Conservation (phyloP, 2,797 vertebrate genomes). For the Pterois miles region DNA sequence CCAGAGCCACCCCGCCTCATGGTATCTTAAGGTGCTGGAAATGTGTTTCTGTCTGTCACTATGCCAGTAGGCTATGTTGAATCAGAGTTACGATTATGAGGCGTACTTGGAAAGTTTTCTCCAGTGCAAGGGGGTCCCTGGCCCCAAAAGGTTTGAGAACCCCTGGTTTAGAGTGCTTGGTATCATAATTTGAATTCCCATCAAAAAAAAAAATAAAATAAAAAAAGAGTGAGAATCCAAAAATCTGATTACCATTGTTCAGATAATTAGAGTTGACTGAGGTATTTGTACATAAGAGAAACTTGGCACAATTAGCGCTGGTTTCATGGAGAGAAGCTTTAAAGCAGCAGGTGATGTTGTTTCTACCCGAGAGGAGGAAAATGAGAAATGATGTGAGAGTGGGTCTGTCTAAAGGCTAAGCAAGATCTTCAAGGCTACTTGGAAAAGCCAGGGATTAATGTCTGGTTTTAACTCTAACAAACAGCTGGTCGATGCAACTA, state of each 20-base stretch:
- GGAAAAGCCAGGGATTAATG: constrained; percentile 29
- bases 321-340: constrained; percentile 13
- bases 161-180: not conserved
- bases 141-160: too few relatives aligned
- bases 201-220: not conserved
- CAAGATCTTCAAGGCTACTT: constrained; percentile 1
- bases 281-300: constrained; percentile 20
- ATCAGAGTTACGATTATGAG: too few relatives aligned
- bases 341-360: constrained; percentile 37
- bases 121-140: too few relatives aligned
- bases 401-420: constrained; percentile 8
- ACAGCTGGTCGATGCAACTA: constrained; percentile 36
- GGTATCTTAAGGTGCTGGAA: too few relatives aligned
- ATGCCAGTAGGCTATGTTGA: too few relatives aligned
- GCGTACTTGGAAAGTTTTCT: too few relatives aligned
- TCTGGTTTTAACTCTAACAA: constrained; percentile 36
- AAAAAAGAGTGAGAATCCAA: not conserved
- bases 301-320: constrained; percentile 18
- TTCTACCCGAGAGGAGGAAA: constrained; percentile 11
- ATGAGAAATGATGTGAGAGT: constrained; percentile 23
- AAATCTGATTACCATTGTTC: constrained; percentile 5
- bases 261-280: constrained; percentile 33
- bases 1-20: too few relatives aligned
- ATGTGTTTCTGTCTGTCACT: too few relatives aligned
- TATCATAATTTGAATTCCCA: constrained; percentile 6